Percentiles rank a stretch among this genome's conserved stretches.
These are phyloP conservation scores for Chascanopsetta lugubris DNA, from an alignment of 2,113 vertebrate genomes.

Conservation along the genomic window DNA sequence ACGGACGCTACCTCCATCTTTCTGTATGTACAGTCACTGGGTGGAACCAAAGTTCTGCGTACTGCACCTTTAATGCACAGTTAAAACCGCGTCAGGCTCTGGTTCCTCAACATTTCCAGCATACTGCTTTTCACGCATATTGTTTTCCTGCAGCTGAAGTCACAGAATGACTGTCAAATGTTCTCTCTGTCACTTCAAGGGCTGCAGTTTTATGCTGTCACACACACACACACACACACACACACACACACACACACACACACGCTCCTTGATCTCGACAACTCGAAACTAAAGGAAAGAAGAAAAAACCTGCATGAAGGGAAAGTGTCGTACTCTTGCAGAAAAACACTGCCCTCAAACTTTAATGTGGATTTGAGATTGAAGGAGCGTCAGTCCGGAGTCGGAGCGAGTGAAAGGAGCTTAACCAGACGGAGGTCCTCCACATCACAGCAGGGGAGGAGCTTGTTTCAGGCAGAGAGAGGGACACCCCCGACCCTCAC, in stretches of 20 bases:
- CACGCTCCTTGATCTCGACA: slow-evolving; percentile 39
- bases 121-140: background rate
- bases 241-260: background rate
- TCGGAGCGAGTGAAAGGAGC: slow-evolving; percentile 49
- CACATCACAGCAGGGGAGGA: slow-evolving; percentile 39
- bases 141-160: background rate
- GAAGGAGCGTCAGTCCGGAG: slow-evolving; percentile 43
- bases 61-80: no score
- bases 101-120: background rate
- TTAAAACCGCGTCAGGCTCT: background rate
- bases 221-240: background rate
- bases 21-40: no score
- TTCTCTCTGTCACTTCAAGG: slow-evolving; percentile 10
- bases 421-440: slow-evolving; percentile 55
- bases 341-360: slow-evolving; percentile 26
- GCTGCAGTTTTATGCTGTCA: background rate
- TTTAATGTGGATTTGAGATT: slow-evolving; percentile 24
- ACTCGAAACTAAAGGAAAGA: slow-evolving; percentile 15
- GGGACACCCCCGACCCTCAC: slow-evolving; percentile 9
- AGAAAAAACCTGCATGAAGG: background rate
- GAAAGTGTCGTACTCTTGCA: slow-evolving; percentile 11
- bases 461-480: slow-evolving; percentile 36
- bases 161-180: background rate
- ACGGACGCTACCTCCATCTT: no score
- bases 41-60: no score